Evolutionary conservation across 30 jellyfish, hydroid and myxozoan species (phyloP).

Genomic region (Haliclystus octoradiatus): DNA sequence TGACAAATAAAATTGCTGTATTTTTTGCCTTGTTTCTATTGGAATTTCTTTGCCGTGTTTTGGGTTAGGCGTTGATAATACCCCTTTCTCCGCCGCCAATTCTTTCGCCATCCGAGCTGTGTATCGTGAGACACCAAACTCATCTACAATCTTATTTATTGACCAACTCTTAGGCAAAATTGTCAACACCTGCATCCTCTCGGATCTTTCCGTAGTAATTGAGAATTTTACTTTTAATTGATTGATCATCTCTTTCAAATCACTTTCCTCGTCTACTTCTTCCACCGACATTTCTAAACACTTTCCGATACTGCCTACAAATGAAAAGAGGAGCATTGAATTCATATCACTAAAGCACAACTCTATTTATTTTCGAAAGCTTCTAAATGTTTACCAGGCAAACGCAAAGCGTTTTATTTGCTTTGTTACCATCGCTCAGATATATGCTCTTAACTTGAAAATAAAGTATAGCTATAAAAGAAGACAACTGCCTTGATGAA

Average conservation of each 20-base stretch:
- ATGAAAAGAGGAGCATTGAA: background rate
- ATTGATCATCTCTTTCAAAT: background rate
- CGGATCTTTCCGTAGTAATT: background rate
- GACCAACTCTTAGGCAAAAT: background rate
- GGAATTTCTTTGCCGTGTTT: constrained; percentile 8
- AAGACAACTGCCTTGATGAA: too few relatives aligned
- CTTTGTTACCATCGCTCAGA: too few relatives aligned
- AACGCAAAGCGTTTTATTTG: background rate
- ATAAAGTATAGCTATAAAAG: too few relatives aligned
- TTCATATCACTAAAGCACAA: background rate
- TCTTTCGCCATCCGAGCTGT: constrained; percentile 22
- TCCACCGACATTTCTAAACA: background rate
- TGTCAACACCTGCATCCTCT: background rate
- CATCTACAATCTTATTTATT: background rate
- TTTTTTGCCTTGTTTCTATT: background rate
- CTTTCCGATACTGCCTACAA: background rate
- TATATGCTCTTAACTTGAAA: too few relatives aligned
- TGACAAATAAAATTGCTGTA: background rate
- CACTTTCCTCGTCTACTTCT: background rate
- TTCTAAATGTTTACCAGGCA: background rate
- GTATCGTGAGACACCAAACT: constrained; percentile 11
- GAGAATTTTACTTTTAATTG: background rate
- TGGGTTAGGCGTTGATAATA: constrained; percentile 18
- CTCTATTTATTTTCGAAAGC: too few relatives aligned
- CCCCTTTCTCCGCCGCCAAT: constrained; percentile 17